phyloP scores from a whole-genome alignment of 1,140 invertebrate species.

The Teleogryllus occipitalis region DNA sequence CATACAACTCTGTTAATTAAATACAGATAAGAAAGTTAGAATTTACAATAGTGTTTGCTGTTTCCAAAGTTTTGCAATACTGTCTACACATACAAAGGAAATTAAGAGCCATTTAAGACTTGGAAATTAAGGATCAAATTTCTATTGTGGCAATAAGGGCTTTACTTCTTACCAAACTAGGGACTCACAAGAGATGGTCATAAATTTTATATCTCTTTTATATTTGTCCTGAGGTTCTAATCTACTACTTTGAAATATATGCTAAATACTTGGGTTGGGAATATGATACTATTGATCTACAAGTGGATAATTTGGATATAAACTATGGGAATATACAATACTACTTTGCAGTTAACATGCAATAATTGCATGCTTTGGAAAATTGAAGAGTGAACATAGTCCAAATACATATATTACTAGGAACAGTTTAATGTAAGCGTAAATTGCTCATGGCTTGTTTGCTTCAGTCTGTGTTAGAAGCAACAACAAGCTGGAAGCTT shows the following conservation, averaged over 20 bases:
- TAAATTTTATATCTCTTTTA: too few species aligned
- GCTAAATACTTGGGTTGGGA: not conserved
- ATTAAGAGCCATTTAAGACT: not conserved
- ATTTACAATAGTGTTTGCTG: not conserved
- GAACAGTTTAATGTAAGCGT: not conserved
- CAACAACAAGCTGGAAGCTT: not conserved
- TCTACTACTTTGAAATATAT: not conserved
- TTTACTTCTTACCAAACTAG: not conserved
- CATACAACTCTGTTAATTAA: constrained; percentile 15
- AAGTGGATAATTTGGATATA: too few species aligned
- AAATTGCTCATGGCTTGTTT: not conserved
- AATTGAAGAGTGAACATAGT: not conserved
- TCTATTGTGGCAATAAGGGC: not conserved
- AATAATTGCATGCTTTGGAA: not conserved
- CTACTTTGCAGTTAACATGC: not conserved
- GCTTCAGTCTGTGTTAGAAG: not conserved
- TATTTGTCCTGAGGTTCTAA: not conserved
- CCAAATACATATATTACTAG: not conserved
- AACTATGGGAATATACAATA: not conserved
- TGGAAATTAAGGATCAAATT: not conserved
- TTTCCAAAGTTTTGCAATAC: not conserved
- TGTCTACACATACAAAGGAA: not conserved
- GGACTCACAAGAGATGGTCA: too few species aligned
- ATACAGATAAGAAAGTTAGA: constrained; percentile 5
- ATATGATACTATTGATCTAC: not conserved